Conservation (phyloP, 2,113 vertebrate species). For the Myodes glareolus region DNA sequence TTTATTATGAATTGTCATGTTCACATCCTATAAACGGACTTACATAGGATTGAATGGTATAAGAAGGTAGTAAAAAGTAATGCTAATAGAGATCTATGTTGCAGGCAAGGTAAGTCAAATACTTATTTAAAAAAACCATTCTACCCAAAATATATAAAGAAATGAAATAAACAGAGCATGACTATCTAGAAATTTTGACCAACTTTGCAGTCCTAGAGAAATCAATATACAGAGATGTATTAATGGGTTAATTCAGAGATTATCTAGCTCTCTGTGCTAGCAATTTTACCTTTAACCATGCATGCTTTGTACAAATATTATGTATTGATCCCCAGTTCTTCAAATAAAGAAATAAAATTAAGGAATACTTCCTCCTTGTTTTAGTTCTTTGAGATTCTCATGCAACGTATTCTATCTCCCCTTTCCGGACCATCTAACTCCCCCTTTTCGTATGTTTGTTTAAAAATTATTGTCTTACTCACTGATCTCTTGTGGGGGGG, state of each 20-base stretch:
- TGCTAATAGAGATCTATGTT: background rate
- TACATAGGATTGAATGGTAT: slow-evolving; percentile 33
- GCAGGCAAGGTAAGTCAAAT: background rate
- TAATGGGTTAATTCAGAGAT: background rate
- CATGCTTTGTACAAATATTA: background rate
- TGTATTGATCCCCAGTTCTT: background rate
- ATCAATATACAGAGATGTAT: background rate
- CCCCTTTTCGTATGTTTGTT: background rate
- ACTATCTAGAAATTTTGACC: background rate
- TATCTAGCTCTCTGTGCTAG: background rate
- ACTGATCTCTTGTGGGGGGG: background rate
- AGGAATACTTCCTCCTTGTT: background rate
- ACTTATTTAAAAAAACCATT: slow-evolving; percentile 4
- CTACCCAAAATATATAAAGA: background rate
- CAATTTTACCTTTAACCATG: background rate
- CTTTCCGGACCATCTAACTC: background rate
- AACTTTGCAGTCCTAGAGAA: background rate
- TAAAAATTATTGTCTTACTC: background rate
- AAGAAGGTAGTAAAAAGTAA: background rate
- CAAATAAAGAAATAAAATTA: background rate
- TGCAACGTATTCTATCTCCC: background rate
- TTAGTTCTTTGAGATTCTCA: background rate
- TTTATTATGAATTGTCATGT: background rate
- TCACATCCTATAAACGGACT: background rate
- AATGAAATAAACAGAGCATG: background rate